Conservation (phyloP, 2,888 invertebrate species). For the Hofmannophila pseudospretella region DNA sequence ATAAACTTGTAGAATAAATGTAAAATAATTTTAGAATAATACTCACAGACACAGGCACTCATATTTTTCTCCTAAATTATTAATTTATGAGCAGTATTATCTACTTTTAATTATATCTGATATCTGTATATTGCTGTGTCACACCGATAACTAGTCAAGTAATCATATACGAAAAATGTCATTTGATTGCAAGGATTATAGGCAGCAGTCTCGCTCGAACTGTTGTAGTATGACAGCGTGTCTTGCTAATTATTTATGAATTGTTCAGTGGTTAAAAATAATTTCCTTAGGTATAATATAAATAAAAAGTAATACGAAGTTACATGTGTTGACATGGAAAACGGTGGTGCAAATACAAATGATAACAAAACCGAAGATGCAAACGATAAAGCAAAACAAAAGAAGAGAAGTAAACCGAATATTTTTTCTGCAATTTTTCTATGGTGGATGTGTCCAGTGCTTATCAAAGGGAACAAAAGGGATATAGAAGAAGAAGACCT, state of each 20-base stretch:
- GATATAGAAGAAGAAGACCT: conserved; percentile 82
- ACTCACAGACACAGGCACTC: no score
- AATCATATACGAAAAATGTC: conserved; percentile 6
- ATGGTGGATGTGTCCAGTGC: conserved; percentile 69
- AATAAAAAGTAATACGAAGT: neutral
- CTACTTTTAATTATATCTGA: neutral
- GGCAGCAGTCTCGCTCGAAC: conserved; percentile 2
- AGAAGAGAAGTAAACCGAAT: conserved; percentile 49
- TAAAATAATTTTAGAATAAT: no score
- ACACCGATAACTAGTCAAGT: conserved; percentile 5
- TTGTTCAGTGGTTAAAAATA: neutral
- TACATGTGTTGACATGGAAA: conserved; percentile 20
- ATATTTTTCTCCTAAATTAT: no score
- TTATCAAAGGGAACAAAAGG: conserved; percentile 73
- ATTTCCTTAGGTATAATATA: neutral
- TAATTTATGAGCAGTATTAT: no score
- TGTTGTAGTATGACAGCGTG: neutral
- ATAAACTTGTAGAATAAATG: no score
- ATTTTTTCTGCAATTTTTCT: conserved; percentile 55
- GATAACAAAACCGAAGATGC: conserved; percentile 17
- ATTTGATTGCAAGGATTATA: conserved; percentile 2
- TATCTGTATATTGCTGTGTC: neutral
- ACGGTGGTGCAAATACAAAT: conserved; percentile 18
- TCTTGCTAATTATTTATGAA: neutral
- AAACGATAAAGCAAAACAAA: conserved; percentile 15